Conservation (phyloP, 1,140 invertebrate species). For the Trichogramma pretiosum region DNA sequence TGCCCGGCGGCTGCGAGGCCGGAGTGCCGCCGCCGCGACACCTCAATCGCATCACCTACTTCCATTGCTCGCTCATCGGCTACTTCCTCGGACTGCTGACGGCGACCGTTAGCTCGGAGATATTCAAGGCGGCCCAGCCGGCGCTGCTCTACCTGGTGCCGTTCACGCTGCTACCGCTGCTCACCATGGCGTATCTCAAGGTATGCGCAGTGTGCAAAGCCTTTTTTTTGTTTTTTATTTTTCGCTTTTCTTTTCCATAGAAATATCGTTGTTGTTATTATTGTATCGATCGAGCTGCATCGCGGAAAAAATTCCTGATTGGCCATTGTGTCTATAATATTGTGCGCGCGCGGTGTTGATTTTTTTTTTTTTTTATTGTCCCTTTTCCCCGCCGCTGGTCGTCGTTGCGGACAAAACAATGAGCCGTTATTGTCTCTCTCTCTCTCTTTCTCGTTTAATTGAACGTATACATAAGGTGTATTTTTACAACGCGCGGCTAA, state of each 20-base stretch:
- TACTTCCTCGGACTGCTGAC: slow-evolving; percentile 95
- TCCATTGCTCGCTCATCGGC: slow-evolving; percentile 95
- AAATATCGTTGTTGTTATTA: no score
- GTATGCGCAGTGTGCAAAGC: slow-evolving; percentile 48
- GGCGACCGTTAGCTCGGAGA: slow-evolving; percentile 92
- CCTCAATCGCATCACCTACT: slow-evolving; percentile 69
- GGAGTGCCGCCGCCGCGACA: slow-evolving; percentile 70
- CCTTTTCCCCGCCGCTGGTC: no score
- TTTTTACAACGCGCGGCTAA: no score
- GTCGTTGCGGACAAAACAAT: no score
- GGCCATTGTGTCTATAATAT: no score
- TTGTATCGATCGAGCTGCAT: no score
- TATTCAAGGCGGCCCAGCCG: slow-evolving; percentile 96
- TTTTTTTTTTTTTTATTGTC: no score
- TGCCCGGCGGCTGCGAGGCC: slow-evolving; percentile 59
- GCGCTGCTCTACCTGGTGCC: slow-evolving; percentile 94
- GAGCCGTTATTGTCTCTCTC: no score
- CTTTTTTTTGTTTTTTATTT: slow-evolving; percentile 6
- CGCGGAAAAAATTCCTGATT: no score
- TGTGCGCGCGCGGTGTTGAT: no score
- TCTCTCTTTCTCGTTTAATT: no score
- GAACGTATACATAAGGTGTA: no score
- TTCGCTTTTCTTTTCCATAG: slow-evolving; percentile 15
- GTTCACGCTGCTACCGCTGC: slow-evolving; percentile 88
- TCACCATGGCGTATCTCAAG: slow-evolving; percentile 97